Base-by-base conservation (phyloP, 2,888 invertebrate genomes). In the Ennomos erosarius region DNA sequence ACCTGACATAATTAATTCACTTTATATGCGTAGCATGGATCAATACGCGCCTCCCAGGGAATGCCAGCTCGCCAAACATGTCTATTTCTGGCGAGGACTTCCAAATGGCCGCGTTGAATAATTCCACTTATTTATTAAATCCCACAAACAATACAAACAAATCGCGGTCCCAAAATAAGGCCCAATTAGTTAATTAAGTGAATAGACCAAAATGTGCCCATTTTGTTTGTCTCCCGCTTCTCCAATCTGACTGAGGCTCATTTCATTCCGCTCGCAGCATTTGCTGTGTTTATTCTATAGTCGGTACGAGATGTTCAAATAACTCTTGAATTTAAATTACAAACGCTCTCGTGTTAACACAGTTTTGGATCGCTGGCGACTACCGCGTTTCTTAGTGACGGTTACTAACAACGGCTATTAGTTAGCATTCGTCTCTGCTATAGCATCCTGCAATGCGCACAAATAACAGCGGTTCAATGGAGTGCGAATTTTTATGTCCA, bases 71-170 rank as follows among this genome's bases (percentile, higher is more conserved):
- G 54, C 64, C 57, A 56, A 59, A 48, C 55, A 55, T 65, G 49
- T 67, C 60, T 63, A 68, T 66, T 66, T 60, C 58, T 55, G 63
- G 61, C 62, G 58, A 68, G 61, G 57, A 58, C 53, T 62, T 33
- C 50, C 38, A 46, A 60, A 58, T 50, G 37, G 40, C 53, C 51
- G 51, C 44, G 49, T 45, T 26, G 43, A 44, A 55, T 44, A 54
- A 45, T 47, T 48, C 54, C 44, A 42, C 45, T 46, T 59, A 56
- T 59, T 55, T 56, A 65, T 54, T 52, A 56, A 57, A 56, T 56
- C 56, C 59, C 45, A 39, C 52, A 45, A 37, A 50, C 59, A 38
- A 54, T 54, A 51, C 13, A 36, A 56, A 48, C 49, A 47, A 51
- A 42, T 50, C 50, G 49, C 46, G 44, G 34, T 37, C 43, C n/a